phyloP scores from a whole-genome alignment of 2,888 invertebrate species.

The Scaptomyza cyrtandrae region DNA sequence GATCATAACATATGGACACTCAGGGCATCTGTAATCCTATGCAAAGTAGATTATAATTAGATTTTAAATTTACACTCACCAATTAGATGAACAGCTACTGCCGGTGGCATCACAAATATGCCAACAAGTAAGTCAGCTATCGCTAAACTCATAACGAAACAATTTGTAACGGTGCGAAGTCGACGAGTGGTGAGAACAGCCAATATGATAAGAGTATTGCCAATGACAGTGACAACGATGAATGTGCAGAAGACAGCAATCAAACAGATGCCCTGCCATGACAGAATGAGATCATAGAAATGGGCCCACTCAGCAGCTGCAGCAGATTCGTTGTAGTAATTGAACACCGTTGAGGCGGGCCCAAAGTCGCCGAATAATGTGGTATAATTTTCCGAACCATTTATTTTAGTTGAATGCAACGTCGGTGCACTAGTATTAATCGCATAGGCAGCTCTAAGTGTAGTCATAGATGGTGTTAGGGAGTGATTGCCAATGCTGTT shows the following conservation, averaged over 20 bases:
- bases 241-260: constrained; percentile 88
- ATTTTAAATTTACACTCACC: constrained; percentile 86
- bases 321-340: constrained; percentile 72
- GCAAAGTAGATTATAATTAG: too few species aligned
- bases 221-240: constrained; percentile 91
- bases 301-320: constrained; percentile 78
- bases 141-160: constrained; percentile 97
- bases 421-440: constrained; percentile 2
- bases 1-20: too few species aligned
- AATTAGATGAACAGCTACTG: constrained; percentile 91
- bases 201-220: constrained; percentile 95
- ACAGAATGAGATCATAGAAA: constrained; percentile 81
- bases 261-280: constrained; percentile 86
- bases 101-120: constrained; percentile 97
- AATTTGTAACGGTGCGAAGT: constrained; percentile 96
- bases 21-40: too few species aligned
- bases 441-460: constrained; percentile 12
- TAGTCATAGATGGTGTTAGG: constrained; percentile 12
- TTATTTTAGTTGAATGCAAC: constrained; percentile 32
- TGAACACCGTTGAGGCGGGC: constrained; percentile 53
- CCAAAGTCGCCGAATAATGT: constrained; percentile 20
- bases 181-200: constrained; percentile 94
- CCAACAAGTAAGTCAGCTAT: constrained; percentile 97
- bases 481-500: constrained; percentile 47
- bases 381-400: constrained; percentile 39